Percentiles rank a stretch among this genome's conserved stretches.
These are phyloP conservation scores for Leptinotarsa texana DNA, from an alignment of 1,140 invertebrate genomes.

Conservation along the genomic window DNA sequence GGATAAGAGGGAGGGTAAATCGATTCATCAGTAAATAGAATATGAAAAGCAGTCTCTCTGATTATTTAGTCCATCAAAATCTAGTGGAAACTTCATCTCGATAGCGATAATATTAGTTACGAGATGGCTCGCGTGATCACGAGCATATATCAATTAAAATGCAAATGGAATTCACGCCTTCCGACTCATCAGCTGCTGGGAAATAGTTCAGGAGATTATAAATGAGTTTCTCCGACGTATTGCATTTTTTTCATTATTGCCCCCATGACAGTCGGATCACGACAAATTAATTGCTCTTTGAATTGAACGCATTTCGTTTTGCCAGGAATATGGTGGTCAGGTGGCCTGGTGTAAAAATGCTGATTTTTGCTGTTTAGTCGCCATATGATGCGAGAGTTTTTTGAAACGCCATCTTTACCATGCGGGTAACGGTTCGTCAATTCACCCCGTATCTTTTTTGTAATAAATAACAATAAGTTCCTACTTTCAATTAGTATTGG, in stretches of 20 bases:
- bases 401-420: background rate
- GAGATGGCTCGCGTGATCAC: background rate
- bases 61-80: no score
- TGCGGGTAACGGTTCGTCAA: background rate
- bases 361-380: background rate
- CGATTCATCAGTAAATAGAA: no score
- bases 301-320: background rate
- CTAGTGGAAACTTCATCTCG: no score
- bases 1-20: no score
- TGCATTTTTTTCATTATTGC: background rate
- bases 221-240: constrained; percentile 7
- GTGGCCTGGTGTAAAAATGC: background rate
- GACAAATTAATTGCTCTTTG: background rate
- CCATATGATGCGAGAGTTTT: no score
- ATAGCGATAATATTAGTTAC: no score
- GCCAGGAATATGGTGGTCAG: background rate
- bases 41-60: no score
- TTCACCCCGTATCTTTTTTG: background rate
- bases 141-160: background rate
- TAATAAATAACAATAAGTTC: no score
- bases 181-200: constrained; percentile 4
- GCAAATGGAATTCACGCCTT: background rate
- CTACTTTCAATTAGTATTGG: no score
- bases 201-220: constrained; percentile 1
- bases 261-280: background rate